Conservation (phyloP, 2,888 invertebrate genomes). For the Tanytarsus gracilentus region DNA sequence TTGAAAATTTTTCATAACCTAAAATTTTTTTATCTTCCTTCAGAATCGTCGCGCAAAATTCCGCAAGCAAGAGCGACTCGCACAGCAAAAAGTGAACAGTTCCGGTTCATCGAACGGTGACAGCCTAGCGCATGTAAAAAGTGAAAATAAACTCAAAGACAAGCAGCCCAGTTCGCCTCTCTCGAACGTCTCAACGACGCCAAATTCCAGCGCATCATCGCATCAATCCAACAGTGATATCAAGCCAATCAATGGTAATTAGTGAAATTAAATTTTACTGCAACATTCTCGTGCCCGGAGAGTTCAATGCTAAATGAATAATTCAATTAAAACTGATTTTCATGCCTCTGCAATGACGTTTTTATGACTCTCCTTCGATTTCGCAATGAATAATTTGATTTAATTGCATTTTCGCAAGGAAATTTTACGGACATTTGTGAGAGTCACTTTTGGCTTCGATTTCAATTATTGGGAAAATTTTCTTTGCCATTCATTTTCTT, state of each 20-base stretch:
- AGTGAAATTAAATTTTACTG: slow-evolving; percentile 18
- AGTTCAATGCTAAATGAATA: neutral
- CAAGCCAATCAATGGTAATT: slow-evolving; percentile 33
- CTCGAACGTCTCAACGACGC: slow-evolving; percentile 33
- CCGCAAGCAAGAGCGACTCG: slow-evolving; percentile 31
- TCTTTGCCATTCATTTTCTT: too few relatives aligned
- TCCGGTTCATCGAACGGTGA: neutral
- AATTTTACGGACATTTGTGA: too few relatives aligned
- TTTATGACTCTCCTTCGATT: too few relatives aligned
- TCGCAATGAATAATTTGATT: too few relatives aligned
- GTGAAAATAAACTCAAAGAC: slow-evolving; percentile 31
- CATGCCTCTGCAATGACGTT: too few relatives aligned
- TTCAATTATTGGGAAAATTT: too few relatives aligned
- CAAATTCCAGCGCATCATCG: slow-evolving; percentile 33
- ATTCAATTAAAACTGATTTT: too few relatives aligned
- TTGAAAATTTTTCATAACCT: neutral
- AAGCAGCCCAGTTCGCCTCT: slow-evolving; percentile 33
- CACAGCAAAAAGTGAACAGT: slow-evolving; percentile 33
- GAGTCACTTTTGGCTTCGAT: too few relatives aligned
- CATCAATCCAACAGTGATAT: slow-evolving; percentile 33
- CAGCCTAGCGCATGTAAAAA: slow-evolving; percentile 20
- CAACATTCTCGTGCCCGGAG: neutral
- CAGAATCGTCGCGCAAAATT: slow-evolving; percentile 34
- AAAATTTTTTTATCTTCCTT: neutral
- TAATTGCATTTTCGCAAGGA: too few relatives aligned